These are phyloP conservation scores for Maccullochella peelii DNA, from an alignment of 2,113 vertebrate genomes.

Conservation along the genomic window DNA sequence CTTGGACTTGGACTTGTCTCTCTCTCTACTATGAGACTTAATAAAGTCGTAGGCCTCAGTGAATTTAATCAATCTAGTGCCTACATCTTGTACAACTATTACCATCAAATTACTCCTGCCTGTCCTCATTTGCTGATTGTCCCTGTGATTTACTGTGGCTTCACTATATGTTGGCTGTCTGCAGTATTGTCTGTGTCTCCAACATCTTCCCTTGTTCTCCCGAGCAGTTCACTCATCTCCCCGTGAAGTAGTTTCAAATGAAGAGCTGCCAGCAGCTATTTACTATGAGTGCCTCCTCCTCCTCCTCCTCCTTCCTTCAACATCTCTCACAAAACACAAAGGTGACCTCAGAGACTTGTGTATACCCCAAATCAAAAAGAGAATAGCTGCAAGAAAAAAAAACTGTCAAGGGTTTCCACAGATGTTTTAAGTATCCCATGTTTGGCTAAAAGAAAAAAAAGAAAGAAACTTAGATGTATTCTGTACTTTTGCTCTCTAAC, in stretches of 20 bases:
- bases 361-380: conserved; percentile 33
- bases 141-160: conserved; percentile 45
- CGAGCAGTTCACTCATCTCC: conserved; percentile 64
- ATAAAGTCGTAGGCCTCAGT: conserved; percentile 27
- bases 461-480: not conserved
- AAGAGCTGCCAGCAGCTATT: conserved; percentile 69
- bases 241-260: conserved; percentile 67
- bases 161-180: conserved; percentile 47
- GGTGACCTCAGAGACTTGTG: conserved; percentile 42
- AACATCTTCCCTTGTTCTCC: conserved; percentile 39
- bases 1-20: not conserved
- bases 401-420: conserved; percentile 42
- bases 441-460: not conserved
- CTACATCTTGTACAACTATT: conserved; percentile 44
- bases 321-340: conserved; percentile 40
- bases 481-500: conserved; percentile 2
- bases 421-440: conserved; percentile 19
- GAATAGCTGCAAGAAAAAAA: conserved; percentile 28
- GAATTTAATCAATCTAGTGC: conserved; percentile 42
- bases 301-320: conserved; percentile 19
- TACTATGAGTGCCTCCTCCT: conserved; percentile 34
- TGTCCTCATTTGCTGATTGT: conserved; percentile 52
- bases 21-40: not conserved
- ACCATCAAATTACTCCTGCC: conserved; percentile 44
- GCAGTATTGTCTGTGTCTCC: conserved; percentile 43